Evolutionary conservation across 2,888 invertebrate genomes (phyloP).

Genomic region (Belgica antarctica): DNA sequence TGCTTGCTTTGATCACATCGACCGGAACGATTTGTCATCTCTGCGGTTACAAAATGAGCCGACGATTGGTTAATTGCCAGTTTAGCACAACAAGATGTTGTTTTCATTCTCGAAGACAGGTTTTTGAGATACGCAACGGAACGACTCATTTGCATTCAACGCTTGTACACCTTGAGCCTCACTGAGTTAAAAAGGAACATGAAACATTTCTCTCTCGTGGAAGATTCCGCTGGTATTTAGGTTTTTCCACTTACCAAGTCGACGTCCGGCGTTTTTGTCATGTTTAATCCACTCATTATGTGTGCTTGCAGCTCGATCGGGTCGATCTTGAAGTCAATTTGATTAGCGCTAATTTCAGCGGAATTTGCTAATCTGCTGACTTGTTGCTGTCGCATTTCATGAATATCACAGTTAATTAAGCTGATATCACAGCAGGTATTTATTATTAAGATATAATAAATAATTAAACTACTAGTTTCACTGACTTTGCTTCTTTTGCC

Average conservation of each 20-base stretch:
- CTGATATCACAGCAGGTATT: constrained; percentile 39
- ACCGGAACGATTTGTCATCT: no score
- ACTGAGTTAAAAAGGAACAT: no score
- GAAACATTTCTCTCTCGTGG: no score
- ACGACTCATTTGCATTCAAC: no score
- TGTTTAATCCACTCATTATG: constrained; percentile 43
- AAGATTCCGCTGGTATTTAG: no score
- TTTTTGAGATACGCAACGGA: no score
- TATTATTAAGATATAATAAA: constrained; percentile 33
- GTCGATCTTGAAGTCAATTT: constrained; percentile 5
- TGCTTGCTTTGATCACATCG: no score
- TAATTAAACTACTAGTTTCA: constrained; percentile 40
- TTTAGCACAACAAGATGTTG: constrained; percentile 9
- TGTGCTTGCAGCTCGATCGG: constrained; percentile 30
- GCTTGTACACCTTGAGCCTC: no score
- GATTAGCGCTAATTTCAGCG: no score
- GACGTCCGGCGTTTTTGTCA: constrained; percentile 37
- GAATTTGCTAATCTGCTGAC: neutral
- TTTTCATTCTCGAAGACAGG: constrained; percentile 27
- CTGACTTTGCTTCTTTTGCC: constrained; percentile 32
- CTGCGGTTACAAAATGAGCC: no score
- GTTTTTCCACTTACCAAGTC: constrained; percentile 35
- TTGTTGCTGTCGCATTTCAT: constrained; percentile 35
- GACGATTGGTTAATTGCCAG: constrained; percentile 28
- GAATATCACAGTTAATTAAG: constrained; percentile 42